Base-by-base conservation (phyloP, 2,888 invertebrate species). In the Cerastoderma edule region DNA sequence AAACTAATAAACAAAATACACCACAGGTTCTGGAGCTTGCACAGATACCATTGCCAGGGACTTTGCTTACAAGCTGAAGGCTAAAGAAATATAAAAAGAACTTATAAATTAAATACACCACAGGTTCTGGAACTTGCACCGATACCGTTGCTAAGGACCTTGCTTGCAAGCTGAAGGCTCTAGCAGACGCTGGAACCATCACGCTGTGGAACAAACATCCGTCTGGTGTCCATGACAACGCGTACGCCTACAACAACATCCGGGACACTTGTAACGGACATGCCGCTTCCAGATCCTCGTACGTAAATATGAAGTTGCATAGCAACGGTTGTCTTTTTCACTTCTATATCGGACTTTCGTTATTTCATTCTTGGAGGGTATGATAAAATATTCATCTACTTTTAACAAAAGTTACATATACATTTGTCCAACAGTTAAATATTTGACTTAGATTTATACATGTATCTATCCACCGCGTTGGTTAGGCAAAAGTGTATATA, bases 181-280 rank as follows among this genome's bases (percentile, higher is more conserved):
- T 83, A 8, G 79, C 81, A 27, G 77, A 82, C 27, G 56, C 78
- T 10, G 77, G 78, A 5, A 72, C 50, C 30, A 80, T 84, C 6
- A 57, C 71, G 32, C 76, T 85, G 2, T 83, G 84, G 84, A 71
- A 82, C 30, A 39, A 56, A 10, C 87, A 87, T 72, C 86, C 87
- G 19, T 87, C 87, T 44, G 83, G 85, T 67, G 71, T 67, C 32
- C 72, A 73, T 44, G 87, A 87, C 78, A 83, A 84, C 73, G 87
- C 85, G 22, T 86, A 74, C 67, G 72, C 87, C 8, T 79, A 80
- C 56, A 83, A 86, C 72, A 87, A 87, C 57, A 85, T 87, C 57
- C 30, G 64, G 30, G 87, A 87, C 53, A 75, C 85, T 3, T 87
- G 87, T 60, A 16, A 50, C 22, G 66, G 66, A 2, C 22, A 30